phyloP scores from a whole-genome alignment of 2,113 vertebrate species.

The Todiramphus saurophagus region DNA sequence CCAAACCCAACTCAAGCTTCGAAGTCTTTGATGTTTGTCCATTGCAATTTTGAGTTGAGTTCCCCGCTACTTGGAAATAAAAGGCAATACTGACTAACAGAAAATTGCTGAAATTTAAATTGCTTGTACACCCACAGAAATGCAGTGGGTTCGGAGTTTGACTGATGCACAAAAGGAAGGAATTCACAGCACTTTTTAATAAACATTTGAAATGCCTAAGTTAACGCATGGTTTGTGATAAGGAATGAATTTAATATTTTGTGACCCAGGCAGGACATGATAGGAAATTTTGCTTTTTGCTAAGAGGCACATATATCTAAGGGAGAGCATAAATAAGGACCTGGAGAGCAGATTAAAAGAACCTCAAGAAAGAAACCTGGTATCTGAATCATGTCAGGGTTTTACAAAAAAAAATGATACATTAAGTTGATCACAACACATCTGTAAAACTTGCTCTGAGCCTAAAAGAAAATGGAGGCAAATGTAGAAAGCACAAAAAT shows the following conservation, averaged over 20 bases:
- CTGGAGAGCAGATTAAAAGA: conserved; percentile 35
- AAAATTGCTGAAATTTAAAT: conserved; percentile 47
- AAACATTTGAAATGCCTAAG: conserved; percentile 51
- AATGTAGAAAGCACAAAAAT: not conserved
- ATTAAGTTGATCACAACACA: not conserved
- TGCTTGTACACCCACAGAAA: conserved; percentile 61
- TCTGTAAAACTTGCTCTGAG: not conserved
- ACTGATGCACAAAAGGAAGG: conserved; percentile 43
- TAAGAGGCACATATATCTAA: not conserved
- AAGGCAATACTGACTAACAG: conserved; percentile 21
- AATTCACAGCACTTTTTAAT: conserved; percentile 41
- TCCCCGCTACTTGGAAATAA: not conserved
- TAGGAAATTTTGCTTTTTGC: conserved; percentile 40
- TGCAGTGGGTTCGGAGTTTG: conserved; percentile 46
- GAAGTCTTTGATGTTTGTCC: conserved; percentile 12
- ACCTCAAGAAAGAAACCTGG: conserved; percentile 11
- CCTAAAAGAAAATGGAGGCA: not conserved
- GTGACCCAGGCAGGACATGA: not conserved
- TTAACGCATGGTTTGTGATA: conserved; percentile 21
- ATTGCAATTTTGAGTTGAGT: not conserved
- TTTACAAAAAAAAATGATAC: conserved; percentile 12
- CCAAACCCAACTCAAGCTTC: not conserved
- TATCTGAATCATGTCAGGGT: conserved; percentile 20
- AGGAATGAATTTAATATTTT: conserved; percentile 43
- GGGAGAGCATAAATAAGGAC: conserved; percentile 26